Evolutionary conservation across 2,113 vertebrate species (phyloP), one percentile per base, ranked within the genome.

Genomic region (Corvus hawaiiensis): DNA sequence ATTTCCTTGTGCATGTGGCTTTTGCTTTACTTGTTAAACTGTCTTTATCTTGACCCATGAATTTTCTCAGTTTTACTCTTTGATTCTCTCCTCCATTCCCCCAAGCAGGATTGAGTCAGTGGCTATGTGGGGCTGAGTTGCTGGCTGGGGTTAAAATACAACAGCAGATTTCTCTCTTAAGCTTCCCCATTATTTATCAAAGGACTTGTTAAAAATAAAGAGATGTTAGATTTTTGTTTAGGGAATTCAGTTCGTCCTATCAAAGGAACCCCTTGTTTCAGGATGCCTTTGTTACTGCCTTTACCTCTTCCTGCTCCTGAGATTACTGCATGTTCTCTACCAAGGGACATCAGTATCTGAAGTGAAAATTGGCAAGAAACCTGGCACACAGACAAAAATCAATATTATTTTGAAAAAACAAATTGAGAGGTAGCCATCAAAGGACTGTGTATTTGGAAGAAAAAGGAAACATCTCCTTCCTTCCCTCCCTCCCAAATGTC

Each of bases 311-410:
- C 68, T 79, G 39, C 58, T 96, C 90, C 76, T 96, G 74, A 89
- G 44, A 89, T 56, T 94, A 55, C 41, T 84, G 64, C 64, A 26
- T 66, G 90, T 86, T 96, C 68, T 79, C 69, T 92, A 76, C 52
- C 92, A 88, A 71, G 69, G 54, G 37, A 92, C 48, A 74, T 72
- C 82, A 75, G 69, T 61, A 77, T 59, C 71, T 93, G 83, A 95
- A 96, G 74, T 32, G 92, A 77, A 94, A 96, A 96, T 20, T 59
- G 72, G 49, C 33, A 89, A 94, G 88, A 89, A 97, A 97, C 61
- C 55, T 92, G 94, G 66, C 66, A 91, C 59, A 78, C 28, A 93
- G 81, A 92, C 59, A 94, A 97, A 97, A 97, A 95, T 96, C 92
- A 93, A 68, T 92, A 93, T 41, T 1, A 62, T 91, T 96, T 85